These are phyloP conservation scores for Choristoneura fumiferana DNA, from an alignment of 1,140 invertebrate species.

Conservation along the genomic window DNA sequence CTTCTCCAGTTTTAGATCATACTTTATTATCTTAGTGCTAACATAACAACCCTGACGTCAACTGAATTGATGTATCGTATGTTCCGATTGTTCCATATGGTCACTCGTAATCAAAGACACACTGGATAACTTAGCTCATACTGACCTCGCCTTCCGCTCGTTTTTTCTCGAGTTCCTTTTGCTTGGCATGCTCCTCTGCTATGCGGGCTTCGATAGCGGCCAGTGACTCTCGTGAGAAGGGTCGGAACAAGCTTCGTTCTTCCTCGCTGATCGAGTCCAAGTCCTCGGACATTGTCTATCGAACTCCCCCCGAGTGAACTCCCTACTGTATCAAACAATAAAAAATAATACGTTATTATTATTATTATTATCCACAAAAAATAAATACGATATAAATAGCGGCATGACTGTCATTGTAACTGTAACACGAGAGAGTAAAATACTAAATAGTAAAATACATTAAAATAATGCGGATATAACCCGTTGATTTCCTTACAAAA, in stretches of 20 bases:
- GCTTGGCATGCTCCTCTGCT: conserved; percentile 95
- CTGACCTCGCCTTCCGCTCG: conserved; percentile 95
- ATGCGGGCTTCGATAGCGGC: conserved; percentile 95
- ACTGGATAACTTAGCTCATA: not conserved
- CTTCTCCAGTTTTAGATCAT: not conserved
- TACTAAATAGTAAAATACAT: too few species aligned
- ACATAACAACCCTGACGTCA: not conserved
- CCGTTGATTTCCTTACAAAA: too few species aligned
- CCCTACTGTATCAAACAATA: conserved; percentile 58
- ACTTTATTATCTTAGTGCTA: not conserved
- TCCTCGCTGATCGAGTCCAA: conserved; percentile 94
- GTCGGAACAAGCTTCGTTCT: conserved; percentile 97
- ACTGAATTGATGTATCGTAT: conserved; percentile 14
- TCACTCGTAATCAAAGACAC: conserved; percentile 30
- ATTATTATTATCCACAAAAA: conserved; percentile 7
- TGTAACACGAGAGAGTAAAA: too few species aligned
- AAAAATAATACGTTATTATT: conserved; percentile 21
- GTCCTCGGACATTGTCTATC: conserved; percentile 91
- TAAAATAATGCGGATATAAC: too few species aligned
- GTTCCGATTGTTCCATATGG: conserved; percentile 38
- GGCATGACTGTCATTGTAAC: too few species aligned
- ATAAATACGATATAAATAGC: too few species aligned
- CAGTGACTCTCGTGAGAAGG: conserved; percentile 97
- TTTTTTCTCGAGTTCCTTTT: conserved; percentile 97
- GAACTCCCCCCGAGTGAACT: conserved; percentile 78